Base-by-base conservation (phyloP, 2,797 vertebrate species). In the Cetoscarus ocellatus region DNA sequence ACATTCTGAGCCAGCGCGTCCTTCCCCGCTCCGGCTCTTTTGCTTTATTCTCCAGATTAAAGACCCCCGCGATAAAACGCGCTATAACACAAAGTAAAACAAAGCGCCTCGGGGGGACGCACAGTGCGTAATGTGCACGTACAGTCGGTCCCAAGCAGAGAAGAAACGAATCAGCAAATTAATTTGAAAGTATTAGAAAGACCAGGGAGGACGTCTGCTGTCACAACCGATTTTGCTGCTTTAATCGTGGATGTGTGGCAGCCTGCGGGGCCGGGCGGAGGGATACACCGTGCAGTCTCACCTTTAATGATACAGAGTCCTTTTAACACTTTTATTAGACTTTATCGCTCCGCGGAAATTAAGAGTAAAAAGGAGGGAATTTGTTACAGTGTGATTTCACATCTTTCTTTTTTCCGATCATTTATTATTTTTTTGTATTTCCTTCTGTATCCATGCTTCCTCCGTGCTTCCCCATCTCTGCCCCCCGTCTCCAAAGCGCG, bases 131-230 rank as follows among this genome's bases (percentile, higher is more conserved):
- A 82, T 47, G 79, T 67, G 80, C 83, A 48, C 73, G 78, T 77
- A 80, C 83, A 82, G 79, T 82, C 73, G 73, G 88, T 82, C 79
- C 79, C 89, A 83, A 88, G 87, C 90, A 79, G 86, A 91, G 84
- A 88, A 89, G 88, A 90, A 81, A 74, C 67, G 84, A 86, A 88
- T 83, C 84, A 83, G 85, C 75, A 89, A 93, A 92, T 93, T 83
- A 91, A 92, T 90, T 80, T 88, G 61, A 82, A 90, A 87, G 87
- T 85, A 89, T 81, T 50, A 83, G 80, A 81, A 80, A 79, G 85
- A 85, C 89, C 84, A 83, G 70, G 88, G 88, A 89, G 90, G 92
- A 92, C 88, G 90, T 91, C 90, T 71, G 89, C 93, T 93, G 94
- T 94, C 92, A 93, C 76, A 92, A 92, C 82, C 89, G 50, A 93